Base-by-base conservation (phyloP, 2,113 vertebrate genomes). In the Hiodon alosoides region DNA sequence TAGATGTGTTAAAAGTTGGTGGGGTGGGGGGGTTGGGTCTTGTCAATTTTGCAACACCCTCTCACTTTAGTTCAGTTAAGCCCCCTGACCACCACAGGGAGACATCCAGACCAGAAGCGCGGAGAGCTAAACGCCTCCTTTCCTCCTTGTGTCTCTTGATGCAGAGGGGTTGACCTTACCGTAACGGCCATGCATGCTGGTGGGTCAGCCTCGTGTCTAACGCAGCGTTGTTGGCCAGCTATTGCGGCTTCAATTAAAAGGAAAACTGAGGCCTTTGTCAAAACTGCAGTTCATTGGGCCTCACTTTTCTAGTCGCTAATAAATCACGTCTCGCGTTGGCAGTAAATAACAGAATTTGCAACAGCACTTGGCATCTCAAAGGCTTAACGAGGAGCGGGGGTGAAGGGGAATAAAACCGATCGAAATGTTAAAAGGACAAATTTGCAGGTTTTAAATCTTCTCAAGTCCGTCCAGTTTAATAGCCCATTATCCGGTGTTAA, bases 361-460 rank as follows among this genome's bases (percentile, higher is more conserved):
- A 82, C 69, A 73, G 79, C 75, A 67, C 59, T 81, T 82, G 80
- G 81, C 82, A 82, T 81, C 73, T 3, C 46, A 5, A 67, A 10
- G 51, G 74, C 80, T 81, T 81, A 81, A 86, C 70, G 81, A 85
- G 83, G 79, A 81, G 80, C n/a, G 50, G 75, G 66, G 72, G 80
- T 13, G 72, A 73, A 81, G 78, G 78, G 73, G 79, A 81, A 77
- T 76, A 81, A 83, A 79, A 81, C 77, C 83, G 9, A 83, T 68
- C 71, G 70, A 81, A 76, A 83, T 76, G 76, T 81, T 78, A 75
- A 80, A 74, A 79, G 80, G 81, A 77, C 77, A 77, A 61, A 77
- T 83, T 83, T 76, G 81, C 85, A 84, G 78, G 75, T 48, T 80
- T 84, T 85, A 85, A 87, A 87, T 85, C 81, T 80, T 16, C 68